These are phyloP conservation scores for Naja naja DNA, from an alignment of 2,113 vertebrate genomes.

Conservation along the genomic window DNA sequence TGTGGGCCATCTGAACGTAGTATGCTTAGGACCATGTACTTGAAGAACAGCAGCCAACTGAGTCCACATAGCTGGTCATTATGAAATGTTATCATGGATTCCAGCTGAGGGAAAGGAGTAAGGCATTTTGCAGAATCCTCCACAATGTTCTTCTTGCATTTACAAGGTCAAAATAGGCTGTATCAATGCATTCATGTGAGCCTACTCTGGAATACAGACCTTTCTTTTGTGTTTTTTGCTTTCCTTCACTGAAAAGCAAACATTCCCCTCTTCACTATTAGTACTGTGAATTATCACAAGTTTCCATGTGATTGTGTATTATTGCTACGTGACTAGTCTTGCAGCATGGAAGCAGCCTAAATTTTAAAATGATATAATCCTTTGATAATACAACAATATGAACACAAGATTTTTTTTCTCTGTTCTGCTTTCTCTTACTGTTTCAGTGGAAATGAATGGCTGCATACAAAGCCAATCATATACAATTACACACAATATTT, in stretches of 20 bases:
- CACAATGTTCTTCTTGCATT: not conserved
- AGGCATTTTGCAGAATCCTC: not conserved
- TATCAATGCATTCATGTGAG: not conserved
- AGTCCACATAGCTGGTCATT: not conserved
- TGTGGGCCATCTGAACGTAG: not conserved
- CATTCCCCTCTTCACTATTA: not conserved
- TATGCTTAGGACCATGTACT: not conserved
- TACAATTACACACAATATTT: not conserved
- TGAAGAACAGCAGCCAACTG: not conserved
- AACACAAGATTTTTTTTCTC: not conserved
- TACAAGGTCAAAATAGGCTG: not conserved
- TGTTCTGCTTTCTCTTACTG: not conserved
- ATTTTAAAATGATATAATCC: not conserved
- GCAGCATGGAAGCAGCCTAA: not conserved
- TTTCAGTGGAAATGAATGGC: not conserved
- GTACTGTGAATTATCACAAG: not conserved
- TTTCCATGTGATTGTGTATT: not conserved
- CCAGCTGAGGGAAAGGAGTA: not conserved
- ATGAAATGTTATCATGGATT: not conserved
- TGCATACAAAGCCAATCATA: not conserved
- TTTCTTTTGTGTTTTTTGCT: not conserved
- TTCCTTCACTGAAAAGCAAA: not conserved
- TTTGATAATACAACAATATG: not conserved
- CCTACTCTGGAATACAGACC: not conserved
- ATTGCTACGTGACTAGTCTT: not conserved